A percentile compares a stretch with the other conserved stretches of the same genome.
Evolutionary conservation across 2,797 vertebrate species (phyloP).

Genomic region (Microctenopoma stevenorrisi): DNA sequence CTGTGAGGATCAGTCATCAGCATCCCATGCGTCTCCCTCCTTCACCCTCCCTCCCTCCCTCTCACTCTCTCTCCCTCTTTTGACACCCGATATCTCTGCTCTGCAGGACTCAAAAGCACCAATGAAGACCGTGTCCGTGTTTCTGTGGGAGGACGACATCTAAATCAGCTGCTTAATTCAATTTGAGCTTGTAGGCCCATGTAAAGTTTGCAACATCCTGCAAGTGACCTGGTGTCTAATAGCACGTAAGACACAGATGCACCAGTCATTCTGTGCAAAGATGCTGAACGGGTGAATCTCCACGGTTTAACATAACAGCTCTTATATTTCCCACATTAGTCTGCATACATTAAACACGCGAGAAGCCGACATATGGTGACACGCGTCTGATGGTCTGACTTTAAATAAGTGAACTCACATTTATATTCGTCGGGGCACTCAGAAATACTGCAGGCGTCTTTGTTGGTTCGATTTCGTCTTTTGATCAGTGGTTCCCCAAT

Average conservation of each 20-base stretch:
- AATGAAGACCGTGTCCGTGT: conserved; percentile 63
- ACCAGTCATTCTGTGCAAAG: background rate
- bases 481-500: background rate
- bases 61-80: conserved; percentile 22
- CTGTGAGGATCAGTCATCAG: conserved; percentile 71
- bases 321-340: background rate
- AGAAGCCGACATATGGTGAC: too few species aligned
- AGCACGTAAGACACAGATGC: background rate
- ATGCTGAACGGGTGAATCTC: background rate
- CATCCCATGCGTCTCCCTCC: conserved; percentile 59
- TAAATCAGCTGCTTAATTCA: conserved; percentile 23
- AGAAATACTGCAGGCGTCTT: background rate
- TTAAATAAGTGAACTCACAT: too few species aligned
- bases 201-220: conserved; percentile 2
- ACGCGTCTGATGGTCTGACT: too few species aligned
- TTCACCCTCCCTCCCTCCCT: conserved; percentile 2
- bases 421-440: too few species aligned
- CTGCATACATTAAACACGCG: too few species aligned
- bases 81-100: conserved; percentile 65
- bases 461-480: background rate
- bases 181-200: background rate
- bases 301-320: background rate
- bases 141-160: conserved; percentile 63
- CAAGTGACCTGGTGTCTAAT: too few species aligned
- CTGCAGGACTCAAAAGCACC: conserved; percentile 50